Evolutionary conservation across 2,888 invertebrate species (phyloP).

Genomic region (Lasioglossum villosulum): DNA sequence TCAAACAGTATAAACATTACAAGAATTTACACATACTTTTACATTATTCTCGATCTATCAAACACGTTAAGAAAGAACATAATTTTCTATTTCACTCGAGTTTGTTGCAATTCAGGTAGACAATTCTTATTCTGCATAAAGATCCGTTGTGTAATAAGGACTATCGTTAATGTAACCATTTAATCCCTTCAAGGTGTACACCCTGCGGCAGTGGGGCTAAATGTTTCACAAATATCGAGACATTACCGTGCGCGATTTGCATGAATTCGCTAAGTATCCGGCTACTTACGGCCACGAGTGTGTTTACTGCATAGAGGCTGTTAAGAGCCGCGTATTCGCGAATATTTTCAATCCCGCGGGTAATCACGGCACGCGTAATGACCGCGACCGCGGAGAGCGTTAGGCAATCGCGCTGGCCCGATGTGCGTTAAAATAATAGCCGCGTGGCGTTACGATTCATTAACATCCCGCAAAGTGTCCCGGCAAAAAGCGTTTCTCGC

Average conservation of each 20-base stretch:
- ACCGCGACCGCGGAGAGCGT: constrained; percentile 20
- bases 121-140: no score
- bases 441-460: constrained; percentile 56
- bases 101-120: no score
- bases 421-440: constrained; percentile 49
- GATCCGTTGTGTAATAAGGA: no score
- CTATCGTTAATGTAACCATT: background rate
- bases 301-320: background rate
- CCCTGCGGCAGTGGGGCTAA: background rate
- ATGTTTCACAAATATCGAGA: background rate
- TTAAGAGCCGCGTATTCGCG: background rate
- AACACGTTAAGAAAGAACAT: no score
- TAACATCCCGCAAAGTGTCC: constrained; percentile 52
- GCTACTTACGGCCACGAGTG: background rate
- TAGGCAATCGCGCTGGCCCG: background rate
- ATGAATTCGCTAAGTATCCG: background rate
- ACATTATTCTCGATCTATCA: background rate
- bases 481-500: constrained; percentile 63
- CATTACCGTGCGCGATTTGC: background rate
- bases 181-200: background rate
- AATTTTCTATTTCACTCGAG: no score
- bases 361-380: constrained; percentile 51
- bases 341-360: constrained; percentile 58
- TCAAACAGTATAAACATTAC: background rate
- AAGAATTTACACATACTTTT: no score